Conservation (phyloP, 2,113 vertebrate genomes). For the Mastomys coucha region DNA sequence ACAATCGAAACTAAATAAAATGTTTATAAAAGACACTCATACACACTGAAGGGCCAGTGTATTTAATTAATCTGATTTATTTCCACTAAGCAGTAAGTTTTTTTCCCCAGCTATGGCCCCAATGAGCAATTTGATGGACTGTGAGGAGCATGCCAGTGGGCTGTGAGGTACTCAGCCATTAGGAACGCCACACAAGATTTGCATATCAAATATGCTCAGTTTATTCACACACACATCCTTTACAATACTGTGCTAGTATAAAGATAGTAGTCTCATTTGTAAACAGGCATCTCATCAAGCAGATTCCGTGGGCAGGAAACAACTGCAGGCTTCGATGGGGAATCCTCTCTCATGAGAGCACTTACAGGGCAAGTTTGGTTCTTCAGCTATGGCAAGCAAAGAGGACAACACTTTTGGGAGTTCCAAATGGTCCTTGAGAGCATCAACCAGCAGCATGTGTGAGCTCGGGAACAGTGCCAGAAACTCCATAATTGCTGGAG, state of each 20-base stretch:
- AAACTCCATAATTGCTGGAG: neutral
- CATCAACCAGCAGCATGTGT: neutral
- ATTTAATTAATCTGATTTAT: neutral
- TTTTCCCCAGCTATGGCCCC: neutral
- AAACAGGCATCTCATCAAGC: neutral
- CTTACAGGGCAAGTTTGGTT: neutral
- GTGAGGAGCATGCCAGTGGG: neutral
- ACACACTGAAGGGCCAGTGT: neutral
- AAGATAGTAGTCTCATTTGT: neutral
- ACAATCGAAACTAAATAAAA: neutral
- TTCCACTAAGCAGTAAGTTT: neutral
- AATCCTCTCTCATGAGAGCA: neutral
- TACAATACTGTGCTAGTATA: neutral
- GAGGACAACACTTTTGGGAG: neutral
- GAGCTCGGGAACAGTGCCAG: neutral
- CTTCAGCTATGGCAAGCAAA: neutral
- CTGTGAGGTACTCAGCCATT: neutral
- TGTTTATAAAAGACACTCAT: neutral
- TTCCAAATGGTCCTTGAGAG: neutral
- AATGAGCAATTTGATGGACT: neutral
- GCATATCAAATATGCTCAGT: neutral
- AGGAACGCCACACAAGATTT: neutral
- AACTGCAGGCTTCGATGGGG: neutral
- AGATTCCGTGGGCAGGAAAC: neutral
- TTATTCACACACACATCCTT: neutral